Evolutionary conservation across 64 coral and sea anemone species (phyloP).

Genomic region (Platygyra sinensis): DNA sequence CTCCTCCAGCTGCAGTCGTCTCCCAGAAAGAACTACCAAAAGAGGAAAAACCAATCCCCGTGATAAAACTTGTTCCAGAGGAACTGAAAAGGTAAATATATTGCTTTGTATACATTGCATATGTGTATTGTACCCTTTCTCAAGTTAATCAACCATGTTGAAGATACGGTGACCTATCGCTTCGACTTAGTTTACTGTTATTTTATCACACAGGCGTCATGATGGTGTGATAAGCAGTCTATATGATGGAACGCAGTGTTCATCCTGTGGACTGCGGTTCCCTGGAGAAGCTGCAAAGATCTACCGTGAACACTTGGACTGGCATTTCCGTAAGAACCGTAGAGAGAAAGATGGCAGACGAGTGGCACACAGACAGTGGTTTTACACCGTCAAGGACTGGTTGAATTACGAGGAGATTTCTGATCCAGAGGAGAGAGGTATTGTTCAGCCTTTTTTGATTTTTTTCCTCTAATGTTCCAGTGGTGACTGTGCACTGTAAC

Average conservation of each 20-base stretch:
- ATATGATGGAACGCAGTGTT: constrained; percentile 92
- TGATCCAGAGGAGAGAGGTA: constrained; percentile 93
- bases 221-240: constrained; percentile 64
- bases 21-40: background rate
- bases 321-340: constrained; percentile 97
- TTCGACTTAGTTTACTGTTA: too few relatives aligned
- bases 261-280: constrained; percentile 91
- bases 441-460: background rate
- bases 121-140: too few relatives aligned
- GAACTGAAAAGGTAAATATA: constrained; percentile 79
- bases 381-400: constrained; percentile 86
- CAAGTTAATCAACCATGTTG: too few relatives aligned
- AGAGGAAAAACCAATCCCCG: constrained; percentile 49
- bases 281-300: constrained; percentile 75
- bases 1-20: background rate
- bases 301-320: constrained; percentile 94
- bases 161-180: too few relatives aligned
- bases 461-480: too few relatives aligned
- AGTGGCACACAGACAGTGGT: constrained; percentile 90
- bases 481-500: too few relatives aligned
- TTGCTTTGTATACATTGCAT: background rate
- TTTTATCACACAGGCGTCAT: constrained; percentile 57
- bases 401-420: constrained; percentile 88
- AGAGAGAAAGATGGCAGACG: constrained; percentile 90
- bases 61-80: constrained; percentile 62